A percentile compares a stretch with the other conserved stretches of the same genome.
phyloP scores from a whole-genome alignment of 2,113 vertebrate genomes.

The Cyanoramphus novaezelandiae region DNA sequence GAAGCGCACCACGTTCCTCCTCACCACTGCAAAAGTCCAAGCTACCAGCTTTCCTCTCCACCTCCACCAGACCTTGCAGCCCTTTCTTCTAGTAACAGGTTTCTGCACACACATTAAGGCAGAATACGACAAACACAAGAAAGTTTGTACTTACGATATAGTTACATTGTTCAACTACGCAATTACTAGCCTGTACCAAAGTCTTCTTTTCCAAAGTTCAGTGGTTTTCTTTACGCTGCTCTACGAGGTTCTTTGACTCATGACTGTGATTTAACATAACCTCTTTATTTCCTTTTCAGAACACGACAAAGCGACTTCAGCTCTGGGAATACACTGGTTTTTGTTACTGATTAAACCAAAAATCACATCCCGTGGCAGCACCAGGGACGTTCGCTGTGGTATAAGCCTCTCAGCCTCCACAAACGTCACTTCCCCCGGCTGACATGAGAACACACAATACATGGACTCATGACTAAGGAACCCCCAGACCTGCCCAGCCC shows the following conservation, averaged over 20 bases:
- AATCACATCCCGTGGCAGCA: background rate
- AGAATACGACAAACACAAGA: background rate
- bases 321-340: rapidly evolving
- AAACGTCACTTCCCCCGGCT: background rate
- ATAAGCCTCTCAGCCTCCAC: rapidly evolving
- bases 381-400: rapidly evolving
- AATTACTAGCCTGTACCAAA: background rate
- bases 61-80: background rate
- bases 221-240: rapidly evolving
- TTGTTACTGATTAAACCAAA: background rate
- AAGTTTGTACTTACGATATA: rapidly evolving
- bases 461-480: background rate
- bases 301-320: rapidly evolving
- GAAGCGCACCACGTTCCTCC: background rate
- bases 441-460: rapidly evolving
- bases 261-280: rapidly evolving
- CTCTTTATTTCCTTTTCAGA: too few relatives aligned
- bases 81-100: rapidly evolving
- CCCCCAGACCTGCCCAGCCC: background rate
- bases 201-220: background rate
- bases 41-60: background rate
- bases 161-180: background rate
- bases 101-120: too few relatives aligned
- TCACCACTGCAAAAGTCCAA: background rate
- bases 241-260: background rate